Evolutionary conservation across 2,888 invertebrate species (phyloP).

Genomic region (Nomada ruficornis): DNA sequence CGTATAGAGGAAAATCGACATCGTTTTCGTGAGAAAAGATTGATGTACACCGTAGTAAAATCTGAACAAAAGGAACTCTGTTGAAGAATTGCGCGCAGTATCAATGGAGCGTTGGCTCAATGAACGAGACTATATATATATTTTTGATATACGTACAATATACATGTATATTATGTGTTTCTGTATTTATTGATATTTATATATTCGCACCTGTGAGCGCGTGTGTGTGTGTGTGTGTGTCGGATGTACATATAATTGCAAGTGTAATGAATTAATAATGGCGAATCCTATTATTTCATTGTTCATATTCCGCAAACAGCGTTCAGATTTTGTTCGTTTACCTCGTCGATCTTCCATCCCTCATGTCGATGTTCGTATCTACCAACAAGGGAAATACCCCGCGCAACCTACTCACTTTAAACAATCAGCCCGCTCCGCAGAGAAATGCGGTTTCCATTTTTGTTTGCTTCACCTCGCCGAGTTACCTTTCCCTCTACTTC

Average conservation of each 20-base stretch:
- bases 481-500: background rate
- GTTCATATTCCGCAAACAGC: slow-evolving; percentile 18
- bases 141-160: slow-evolving; percentile 31
- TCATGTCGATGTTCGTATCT: slow-evolving; percentile 5
- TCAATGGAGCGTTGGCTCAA: slow-evolving; percentile 50
- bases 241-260: background rate
- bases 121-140: slow-evolving; percentile 20
- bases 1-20: slow-evolving; percentile 51
- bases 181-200: background rate
- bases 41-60: slow-evolving; percentile 41
- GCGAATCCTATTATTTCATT: slow-evolving; percentile 29
- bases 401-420: slow-evolving; percentile 19
- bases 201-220: background rate
- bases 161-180: slow-evolving; percentile 9
- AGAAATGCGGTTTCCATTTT: slow-evolving; percentile 22
- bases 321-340: slow-evolving; percentile 18
- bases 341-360: slow-evolving; percentile 4
- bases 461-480: background rate
- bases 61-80: slow-evolving; percentile 67
- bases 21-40: slow-evolving; percentile 43
- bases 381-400: slow-evolving; percentile 43
- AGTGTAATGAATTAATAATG: background rate
- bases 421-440: slow-evolving; percentile 49
- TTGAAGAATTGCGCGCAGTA: slow-evolving; percentile 57
- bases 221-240: background rate